A percentile compares a stretch with the other conserved stretches of the same genome.
These are phyloP conservation scores for Archocentrus centrarchus DNA, from an alignment of 2,113 vertebrate genomes.

Conservation along the genomic window DNA sequence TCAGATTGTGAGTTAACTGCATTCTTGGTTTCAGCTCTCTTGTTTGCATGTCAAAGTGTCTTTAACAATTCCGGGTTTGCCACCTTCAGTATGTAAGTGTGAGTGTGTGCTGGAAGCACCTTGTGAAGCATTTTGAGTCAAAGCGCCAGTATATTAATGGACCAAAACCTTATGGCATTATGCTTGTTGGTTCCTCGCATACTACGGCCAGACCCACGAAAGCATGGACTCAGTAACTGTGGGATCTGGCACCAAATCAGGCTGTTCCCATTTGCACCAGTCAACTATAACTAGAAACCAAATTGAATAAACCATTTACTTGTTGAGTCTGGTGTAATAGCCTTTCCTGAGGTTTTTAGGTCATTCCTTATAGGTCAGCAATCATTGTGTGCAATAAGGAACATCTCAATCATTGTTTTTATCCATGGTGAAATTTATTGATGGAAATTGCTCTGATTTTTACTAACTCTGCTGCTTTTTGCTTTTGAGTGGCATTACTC, in stretches of 20 bases:
- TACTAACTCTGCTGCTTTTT: slow-evolving; percentile 33
- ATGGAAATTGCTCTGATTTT: slow-evolving; percentile 33
- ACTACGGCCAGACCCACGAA: background rate
- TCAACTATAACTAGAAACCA: background rate
- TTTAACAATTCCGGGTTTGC: background rate
- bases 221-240: background rate
- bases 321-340: background rate
- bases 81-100: background rate
- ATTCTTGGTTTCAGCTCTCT: background rate
- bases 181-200: background rate
- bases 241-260: background rate
- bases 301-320: background rate
- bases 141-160: background rate
- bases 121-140: background rate
- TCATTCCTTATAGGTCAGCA: background rate
- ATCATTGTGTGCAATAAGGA: background rate
- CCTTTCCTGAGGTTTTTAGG: background rate
- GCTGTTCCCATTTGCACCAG: background rate
- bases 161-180: background rate
- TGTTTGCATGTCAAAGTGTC: background rate
- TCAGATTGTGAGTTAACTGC: background rate
- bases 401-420: background rate
- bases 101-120: background rate
- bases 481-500: slow-evolving; percentile 26
- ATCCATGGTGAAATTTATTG: slow-evolving; percentile 11